A percentile compares a stretch with the other conserved stretches of the same genome.
These are phyloP conservation scores for Pollicipes pollicipes DNA, from an alignment of 1,140 invertebrate species.

Conservation along the genomic window DNA sequence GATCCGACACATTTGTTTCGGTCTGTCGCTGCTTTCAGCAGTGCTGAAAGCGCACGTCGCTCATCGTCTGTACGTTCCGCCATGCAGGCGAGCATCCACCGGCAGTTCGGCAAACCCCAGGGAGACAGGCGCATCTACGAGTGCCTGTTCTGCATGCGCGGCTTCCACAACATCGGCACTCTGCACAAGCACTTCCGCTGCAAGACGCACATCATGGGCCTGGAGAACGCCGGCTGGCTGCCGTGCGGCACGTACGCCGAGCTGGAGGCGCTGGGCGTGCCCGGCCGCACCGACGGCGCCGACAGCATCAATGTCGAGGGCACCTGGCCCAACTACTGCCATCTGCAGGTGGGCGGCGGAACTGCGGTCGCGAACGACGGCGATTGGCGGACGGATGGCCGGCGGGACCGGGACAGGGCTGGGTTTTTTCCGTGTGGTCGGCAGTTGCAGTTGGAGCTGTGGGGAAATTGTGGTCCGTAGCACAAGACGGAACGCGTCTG, in stretches of 20 bases:
- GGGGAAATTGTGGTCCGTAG: too few species aligned
- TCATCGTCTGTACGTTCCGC: too few species aligned
- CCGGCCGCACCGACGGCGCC: background rate
- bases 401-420: too few species aligned
- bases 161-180: conserved; percentile 89
- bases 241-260: conserved; percentile 91
- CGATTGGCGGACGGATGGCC: too few species aligned
- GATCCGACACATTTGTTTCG: too few species aligned
- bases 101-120: background rate
- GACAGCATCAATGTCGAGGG: background rate
- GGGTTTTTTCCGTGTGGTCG: too few species aligned
- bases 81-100: background rate
- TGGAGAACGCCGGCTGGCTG: conserved; percentile 79
- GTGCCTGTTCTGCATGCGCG: conserved; percentile 42
- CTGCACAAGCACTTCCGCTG: conserved; percentile 88
- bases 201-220: conserved; percentile 89
- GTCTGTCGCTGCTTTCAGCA: too few species aligned
- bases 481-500: too few species aligned
- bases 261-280: conserved; percentile 68
- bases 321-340: conserved; percentile 4
- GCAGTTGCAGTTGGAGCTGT: too few species aligned
- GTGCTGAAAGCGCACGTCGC: too few species aligned
- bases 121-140: background rate
- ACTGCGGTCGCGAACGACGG: too few species aligned
- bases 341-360: background rate